Base-by-base conservation (phyloP, 53 echinoderm and acorn worm genomes). In the Stichopus horrens region DNA sequence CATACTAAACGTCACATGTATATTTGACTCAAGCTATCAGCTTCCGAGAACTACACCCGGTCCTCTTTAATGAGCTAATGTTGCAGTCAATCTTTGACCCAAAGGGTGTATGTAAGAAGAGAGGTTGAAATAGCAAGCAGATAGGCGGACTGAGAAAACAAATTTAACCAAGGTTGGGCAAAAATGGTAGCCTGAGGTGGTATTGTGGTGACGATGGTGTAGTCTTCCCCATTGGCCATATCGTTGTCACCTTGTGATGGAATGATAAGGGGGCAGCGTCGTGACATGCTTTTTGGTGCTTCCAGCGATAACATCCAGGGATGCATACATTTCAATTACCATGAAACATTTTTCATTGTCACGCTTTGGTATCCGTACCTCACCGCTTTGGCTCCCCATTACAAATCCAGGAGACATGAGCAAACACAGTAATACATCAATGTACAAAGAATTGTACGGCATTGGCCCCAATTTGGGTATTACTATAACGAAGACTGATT, bases 61-160 rank as follows among this genome's bases (percentile, higher is more conserved):
- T 57, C 81, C 81, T 58, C 58, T 81, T 81, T 57, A 81, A 81
- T 7, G 81, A 81, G 57, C 81, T 81, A 57, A 81, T 81, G 57
- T 81, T 81, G 57, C 81, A 54, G n/a, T 20, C 81, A 80, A 21
- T 58, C 52, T 22, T 81, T 57, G 53, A 18, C 77, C 77, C 53
- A 53, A 53, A 51, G 77, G 77, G 18, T 53, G 53, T 81, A 58
- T 81, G 58, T 57, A 79, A 81, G 53, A 81, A 19, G 57, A 81
- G 81, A 58, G 57, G 81, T 81, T 81, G 81, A 9, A 58, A 81
- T 56, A 81, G 81, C 81, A 81, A 81, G 81, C 81, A 81, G 81
- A 37, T 57, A 58, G 81, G 81, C 81, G 81, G 81, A 53, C 58
- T 81, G 81, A 57, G 81, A 81, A 81, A 81, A 81, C 81, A 81